Conservation (phyloP, 2,113 vertebrate species). For the Thunnus thynnus region DNA sequence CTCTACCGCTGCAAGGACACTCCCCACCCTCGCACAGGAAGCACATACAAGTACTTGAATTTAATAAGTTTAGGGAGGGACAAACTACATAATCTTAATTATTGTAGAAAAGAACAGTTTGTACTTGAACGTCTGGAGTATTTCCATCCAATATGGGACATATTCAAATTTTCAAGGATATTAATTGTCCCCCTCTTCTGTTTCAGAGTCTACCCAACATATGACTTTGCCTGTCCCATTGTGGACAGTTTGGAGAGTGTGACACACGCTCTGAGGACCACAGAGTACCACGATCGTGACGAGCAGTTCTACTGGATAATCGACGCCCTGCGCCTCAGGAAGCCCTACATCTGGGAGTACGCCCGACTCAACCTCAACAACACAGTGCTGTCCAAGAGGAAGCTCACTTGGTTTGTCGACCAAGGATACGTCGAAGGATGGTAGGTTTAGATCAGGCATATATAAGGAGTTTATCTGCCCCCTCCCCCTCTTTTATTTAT, state of each 20-base stretch:
- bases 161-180: neutral
- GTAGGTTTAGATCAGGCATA: slow-evolving; percentile 73
- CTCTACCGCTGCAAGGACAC: slow-evolving; percentile 96
- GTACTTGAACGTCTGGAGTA: neutral
- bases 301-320: slow-evolving; percentile 99
- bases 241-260: slow-evolving; percentile 98
- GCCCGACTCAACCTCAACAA: slow-evolving; percentile 98
- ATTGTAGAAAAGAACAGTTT: neutral
- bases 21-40: slow-evolving; percentile 94
- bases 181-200: neutral
- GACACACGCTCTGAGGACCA: slow-evolving; percentile 96
- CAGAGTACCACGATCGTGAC: slow-evolving; percentile 97
- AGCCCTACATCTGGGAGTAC: slow-evolving; percentile 97
- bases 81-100: neutral
- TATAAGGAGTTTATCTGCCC: neutral
- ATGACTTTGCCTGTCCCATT: slow-evolving; percentile 98
- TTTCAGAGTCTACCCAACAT: slow-evolving; percentile 94
- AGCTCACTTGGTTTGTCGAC: slow-evolving; percentile 98
- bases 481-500: neutral
- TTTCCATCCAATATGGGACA: neutral
- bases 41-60: slow-evolving; percentile 88
- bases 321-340: slow-evolving; percentile 91
- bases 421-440: slow-evolving; percentile 99
- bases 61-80: neutral
- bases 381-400: slow-evolving; percentile 97